Conservation (phyloP, 1,140 invertebrate species). For the Holcopasites calliopsidis region DNA sequence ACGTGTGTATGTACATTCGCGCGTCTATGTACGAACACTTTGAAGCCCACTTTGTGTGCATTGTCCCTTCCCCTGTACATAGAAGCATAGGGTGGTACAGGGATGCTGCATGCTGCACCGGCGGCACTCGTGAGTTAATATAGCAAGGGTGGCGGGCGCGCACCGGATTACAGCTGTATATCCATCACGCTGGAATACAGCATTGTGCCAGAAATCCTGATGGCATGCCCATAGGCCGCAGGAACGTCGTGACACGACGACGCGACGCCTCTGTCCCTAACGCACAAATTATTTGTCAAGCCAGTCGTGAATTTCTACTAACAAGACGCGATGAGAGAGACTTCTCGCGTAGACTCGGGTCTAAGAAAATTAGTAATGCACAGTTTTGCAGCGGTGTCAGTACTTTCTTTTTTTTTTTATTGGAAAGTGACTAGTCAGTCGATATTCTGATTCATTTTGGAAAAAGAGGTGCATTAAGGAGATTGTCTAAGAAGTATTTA, state of each 20-base stretch:
- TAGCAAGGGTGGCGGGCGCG: slow-evolving; percentile 22
- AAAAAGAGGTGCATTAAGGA: no score
- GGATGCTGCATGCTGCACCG: slow-evolving; percentile 25
- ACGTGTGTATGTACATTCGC: slow-evolving; percentile 33
- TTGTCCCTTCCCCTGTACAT: slow-evolving; percentile 48
- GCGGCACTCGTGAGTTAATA: slow-evolving; percentile 65
- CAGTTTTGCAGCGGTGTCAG: no score
- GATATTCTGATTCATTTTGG: no score
- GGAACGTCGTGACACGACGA: slow-evolving; percentile 52
- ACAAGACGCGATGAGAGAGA: no score
- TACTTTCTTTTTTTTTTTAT: no score
- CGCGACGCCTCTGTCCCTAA: slow-evolving; percentile 39
- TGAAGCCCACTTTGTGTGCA: slow-evolving; percentile 16
- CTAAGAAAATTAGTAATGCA: no score
- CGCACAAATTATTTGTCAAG: slow-evolving; percentile 61
- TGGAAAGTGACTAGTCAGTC: no score
- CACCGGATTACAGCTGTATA: slow-evolving; percentile 67
- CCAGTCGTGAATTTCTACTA: not conserved
- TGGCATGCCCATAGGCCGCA: slow-evolving; percentile 66
- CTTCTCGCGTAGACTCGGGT: no score
- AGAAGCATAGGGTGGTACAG: slow-evolving; percentile 36
- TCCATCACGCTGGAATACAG: slow-evolving; percentile 70
- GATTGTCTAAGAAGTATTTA: no score
- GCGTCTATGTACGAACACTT: slow-evolving; percentile 55
- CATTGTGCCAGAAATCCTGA: slow-evolving; percentile 72